phyloP scores from a whole-genome alignment of 2,797 vertebrate genomes.

The Myotis planiceps region DNA sequence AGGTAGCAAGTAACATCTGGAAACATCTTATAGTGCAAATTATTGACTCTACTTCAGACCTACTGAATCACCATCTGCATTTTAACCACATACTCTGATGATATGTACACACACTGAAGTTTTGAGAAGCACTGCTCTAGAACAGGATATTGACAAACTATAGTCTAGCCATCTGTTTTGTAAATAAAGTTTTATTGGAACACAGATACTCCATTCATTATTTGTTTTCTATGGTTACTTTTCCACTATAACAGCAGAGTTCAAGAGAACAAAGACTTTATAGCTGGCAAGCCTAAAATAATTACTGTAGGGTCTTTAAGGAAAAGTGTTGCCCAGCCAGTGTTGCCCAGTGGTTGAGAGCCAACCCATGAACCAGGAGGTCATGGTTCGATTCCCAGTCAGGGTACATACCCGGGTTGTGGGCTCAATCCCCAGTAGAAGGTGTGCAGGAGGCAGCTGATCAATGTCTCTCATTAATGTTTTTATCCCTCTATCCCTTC shows the following conservation, averaged over 20 bases:
- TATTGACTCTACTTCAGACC: neutral
- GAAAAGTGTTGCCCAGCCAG: neutral
- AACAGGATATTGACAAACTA: neutral
- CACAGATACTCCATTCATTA: neutral
- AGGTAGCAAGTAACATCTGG: neutral
- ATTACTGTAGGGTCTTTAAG: neutral
- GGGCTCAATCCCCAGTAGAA: too few species aligned
- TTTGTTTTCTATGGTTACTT: constrained; percentile 32
- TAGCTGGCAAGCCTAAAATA: neutral
- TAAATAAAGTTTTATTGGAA: neutral
- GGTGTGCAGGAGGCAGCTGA: too few species aligned
- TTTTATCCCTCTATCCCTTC: neutral
- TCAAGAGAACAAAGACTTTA: neutral
- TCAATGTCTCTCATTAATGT: too few species aligned
- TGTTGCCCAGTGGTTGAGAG: too few species aligned
- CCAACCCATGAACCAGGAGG: too few species aligned
- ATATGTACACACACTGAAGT: neutral
- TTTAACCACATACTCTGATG: neutral
- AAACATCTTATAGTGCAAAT: neutral
- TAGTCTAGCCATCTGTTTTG: neutral
- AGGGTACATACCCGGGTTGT: too few species aligned
- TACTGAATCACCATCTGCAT: neutral
- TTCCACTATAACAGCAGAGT: neutral
- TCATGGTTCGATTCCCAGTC: too few species aligned
- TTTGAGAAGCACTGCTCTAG: neutral